Conservation (phyloP, 1,140 invertebrate genomes). For the Thrips palmi region DNA sequence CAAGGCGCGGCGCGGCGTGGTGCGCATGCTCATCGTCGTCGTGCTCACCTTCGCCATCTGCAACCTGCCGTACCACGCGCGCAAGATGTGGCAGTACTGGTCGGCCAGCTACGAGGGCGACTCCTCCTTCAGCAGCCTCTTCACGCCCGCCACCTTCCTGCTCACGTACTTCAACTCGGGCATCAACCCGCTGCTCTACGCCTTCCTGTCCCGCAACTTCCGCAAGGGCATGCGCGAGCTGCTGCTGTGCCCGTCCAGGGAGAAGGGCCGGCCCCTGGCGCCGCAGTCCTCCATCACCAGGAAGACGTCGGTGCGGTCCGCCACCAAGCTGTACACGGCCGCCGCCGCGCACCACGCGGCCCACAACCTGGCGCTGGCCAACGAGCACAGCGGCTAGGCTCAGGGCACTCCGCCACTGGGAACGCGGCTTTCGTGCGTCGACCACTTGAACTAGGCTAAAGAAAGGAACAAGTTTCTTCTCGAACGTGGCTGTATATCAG, state of each 20-base stretch:
- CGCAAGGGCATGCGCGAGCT: slow-evolving; percentile 48
- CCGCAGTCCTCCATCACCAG: too few species aligned
- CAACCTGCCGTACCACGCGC: slow-evolving; percentile 65
- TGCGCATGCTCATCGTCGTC: slow-evolving; percentile 54
- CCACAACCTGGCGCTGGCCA: too few species aligned
- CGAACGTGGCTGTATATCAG: too few species aligned
- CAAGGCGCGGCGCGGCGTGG: slow-evolving; percentile 27
- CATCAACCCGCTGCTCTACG: slow-evolving; percentile 68
- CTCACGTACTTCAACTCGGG: slow-evolving; percentile 71
- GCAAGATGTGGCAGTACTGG: slow-evolving; percentile 63
- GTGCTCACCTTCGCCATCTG: slow-evolving; percentile 67
- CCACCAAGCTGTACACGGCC: too few species aligned
- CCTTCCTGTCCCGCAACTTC: slow-evolving; percentile 62
- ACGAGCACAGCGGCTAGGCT: too few species aligned
- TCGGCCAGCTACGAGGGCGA: slow-evolving; percentile 39
- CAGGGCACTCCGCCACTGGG: too few species aligned
- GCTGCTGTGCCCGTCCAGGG: slow-evolving; percentile 38
- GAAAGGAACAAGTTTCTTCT: too few species aligned
- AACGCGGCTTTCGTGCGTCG: too few species aligned
- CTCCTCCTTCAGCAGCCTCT: slow-evolving; percentile 45
- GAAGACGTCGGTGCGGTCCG: too few species aligned
- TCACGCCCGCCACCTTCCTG: slow-evolving; percentile 66
- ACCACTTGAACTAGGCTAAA: too few species aligned
- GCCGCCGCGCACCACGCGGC: too few species aligned
- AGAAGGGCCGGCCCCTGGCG: too few species aligned